Evolutionary conservation across 2,113 vertebrate genomes (phyloP), one percentile per base, ranked within the genome.

Genomic region (Orycteropus afer): DNA sequence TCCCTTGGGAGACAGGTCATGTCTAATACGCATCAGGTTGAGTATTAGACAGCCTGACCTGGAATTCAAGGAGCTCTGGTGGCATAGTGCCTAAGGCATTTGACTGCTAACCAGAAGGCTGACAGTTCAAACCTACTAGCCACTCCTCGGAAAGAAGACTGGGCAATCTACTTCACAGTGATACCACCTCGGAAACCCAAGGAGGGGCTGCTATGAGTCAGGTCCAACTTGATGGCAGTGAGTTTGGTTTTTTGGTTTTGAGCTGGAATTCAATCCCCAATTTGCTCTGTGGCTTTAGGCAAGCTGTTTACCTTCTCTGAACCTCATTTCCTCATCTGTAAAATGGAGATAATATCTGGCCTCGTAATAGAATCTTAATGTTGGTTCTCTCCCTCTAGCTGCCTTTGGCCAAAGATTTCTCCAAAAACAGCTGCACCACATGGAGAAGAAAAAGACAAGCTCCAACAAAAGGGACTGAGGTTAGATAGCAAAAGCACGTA

Each of bases 371-470:
- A 71, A 37, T 9, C 40, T 59, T 42, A 42, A 87, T 3, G 7
- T 78, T 32, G 65, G n/a, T 73, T 91, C 49, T 53, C 65, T 32
- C 51, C 53, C 51, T 59, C 63, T 29, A 49, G 61, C 9, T 86
- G n/a, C 78, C 51, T 63, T 89, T 20, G 29, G 76, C 37, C 57
- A 78, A 76, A 76, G 84, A 51, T 15, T 61, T 88, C 55, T 82
- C 90, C 55, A 45, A 86, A 93, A 96, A 80, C 42, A 86, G 12
- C 65, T 77, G 51, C 18, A 74, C 17, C 74, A 37, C 55, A 74
- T 22, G 42, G 25, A 13, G n/a, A 86, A 23, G 59, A 55, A 40
- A 32, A 59, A 86, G 69, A 76, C 45, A 92, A 84, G 61, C 79
- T 57, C 82, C 8, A 11, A 37, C 51, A 13, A 92, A 55, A 80